phyloP scores from a whole-genome alignment of 1,140 invertebrate genomes.

The Hirudo medicinalis region DNA sequence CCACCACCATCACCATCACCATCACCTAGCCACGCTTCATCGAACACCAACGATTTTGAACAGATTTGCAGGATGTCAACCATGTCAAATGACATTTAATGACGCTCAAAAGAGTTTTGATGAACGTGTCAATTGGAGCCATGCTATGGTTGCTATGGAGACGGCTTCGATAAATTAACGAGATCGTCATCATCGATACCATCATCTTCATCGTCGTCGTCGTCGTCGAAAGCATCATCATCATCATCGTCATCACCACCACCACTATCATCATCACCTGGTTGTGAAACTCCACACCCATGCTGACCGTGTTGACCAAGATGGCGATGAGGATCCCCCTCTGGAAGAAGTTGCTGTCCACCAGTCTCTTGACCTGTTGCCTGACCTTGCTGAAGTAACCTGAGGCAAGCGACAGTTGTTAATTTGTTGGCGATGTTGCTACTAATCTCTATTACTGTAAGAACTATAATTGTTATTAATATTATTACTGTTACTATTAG shows the following conservation, averaged over 20 bases:
- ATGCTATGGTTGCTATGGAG: too few relatives aligned
- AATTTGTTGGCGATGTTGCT: too few relatives aligned
- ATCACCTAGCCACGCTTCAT: too few relatives aligned
- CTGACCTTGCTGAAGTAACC: conserved; percentile 60
- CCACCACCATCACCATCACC: too few relatives aligned
- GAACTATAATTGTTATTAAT: background rate
- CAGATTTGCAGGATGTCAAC: too few relatives aligned
- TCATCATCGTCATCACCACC: background rate
- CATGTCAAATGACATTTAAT: too few relatives aligned
- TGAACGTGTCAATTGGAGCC: too few relatives aligned
- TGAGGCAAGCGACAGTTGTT: too few relatives aligned
- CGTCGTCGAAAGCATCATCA: background rate
- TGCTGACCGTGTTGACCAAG: conserved; percentile 92
- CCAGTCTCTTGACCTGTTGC: conserved; percentile 31
- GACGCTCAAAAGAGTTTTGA: too few relatives aligned
- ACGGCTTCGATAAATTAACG: too few relatives aligned
- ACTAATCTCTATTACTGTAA: background rate
- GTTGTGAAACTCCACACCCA: conserved; percentile 98
- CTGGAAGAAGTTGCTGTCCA: conserved; percentile 63
- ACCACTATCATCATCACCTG: conserved; percentile 46
- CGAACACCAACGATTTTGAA: too few relatives aligned
- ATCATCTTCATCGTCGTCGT: background rate
- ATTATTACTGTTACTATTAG: background rate
- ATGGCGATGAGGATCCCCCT: conserved; percentile 90
- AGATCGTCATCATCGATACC: background rate